Evolutionary conservation across 2,113 vertebrate species (phyloP).

Genomic region (Eira barbara): DNA sequence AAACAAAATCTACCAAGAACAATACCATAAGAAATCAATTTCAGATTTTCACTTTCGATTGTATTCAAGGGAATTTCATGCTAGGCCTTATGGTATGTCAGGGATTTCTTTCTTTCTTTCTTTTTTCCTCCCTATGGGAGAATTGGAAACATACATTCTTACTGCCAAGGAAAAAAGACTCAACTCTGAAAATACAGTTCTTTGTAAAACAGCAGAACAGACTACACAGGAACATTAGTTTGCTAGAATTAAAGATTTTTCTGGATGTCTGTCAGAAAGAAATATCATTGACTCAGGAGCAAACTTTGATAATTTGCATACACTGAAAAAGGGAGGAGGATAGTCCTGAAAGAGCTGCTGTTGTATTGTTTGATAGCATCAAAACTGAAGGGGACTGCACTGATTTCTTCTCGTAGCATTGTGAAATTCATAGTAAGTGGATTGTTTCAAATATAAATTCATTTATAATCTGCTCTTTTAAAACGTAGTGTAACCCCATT

Average conservation of each 20-base stretch:
- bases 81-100: background rate
- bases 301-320: background rate
- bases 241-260: background rate
- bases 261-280: background rate
- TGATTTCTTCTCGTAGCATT: constrained; percentile 19
- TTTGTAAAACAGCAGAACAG: background rate
- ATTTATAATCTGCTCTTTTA: background rate
- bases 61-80: constrained; percentile 40
- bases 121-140: background rate
- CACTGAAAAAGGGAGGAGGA: background rate
- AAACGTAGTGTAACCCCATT: constrained; percentile 48
- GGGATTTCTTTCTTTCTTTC: background rate
- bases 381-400: background rate
- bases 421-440: background rate
- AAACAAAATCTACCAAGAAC: background rate
- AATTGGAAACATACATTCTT: constrained; percentile 52
- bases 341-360: background rate
- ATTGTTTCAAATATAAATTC: background rate
- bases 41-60: constrained; percentile 42
- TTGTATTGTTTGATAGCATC: background rate
- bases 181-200: background rate
- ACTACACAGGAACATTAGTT: background rate
- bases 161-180: background rate
- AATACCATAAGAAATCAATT: background rate
- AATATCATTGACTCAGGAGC: background rate